Conservation (phyloP, 2,113 vertebrate genomes). For the Trogon melanurus region DNA sequence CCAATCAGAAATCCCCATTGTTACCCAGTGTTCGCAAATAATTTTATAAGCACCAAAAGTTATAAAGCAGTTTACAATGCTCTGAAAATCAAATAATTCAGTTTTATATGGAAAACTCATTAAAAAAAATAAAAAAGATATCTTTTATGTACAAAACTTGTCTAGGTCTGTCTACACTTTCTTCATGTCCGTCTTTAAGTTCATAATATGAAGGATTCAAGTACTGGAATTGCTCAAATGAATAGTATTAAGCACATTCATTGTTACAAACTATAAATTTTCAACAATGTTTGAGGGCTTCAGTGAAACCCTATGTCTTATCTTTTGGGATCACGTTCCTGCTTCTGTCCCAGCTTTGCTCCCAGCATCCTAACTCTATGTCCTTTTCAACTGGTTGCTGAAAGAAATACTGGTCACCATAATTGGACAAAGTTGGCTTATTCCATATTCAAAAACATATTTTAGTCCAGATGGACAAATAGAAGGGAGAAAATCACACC, state of each 20-base stretch:
- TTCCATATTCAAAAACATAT: not conserved
- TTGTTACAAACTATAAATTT: not conserved
- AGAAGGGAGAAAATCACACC: not conserved
- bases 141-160: not conserved
- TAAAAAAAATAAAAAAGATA: not conserved
- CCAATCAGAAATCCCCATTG: constrained; percentile 30
- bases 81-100: constrained; percentile 21
- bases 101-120: not conserved
- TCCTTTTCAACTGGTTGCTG: not conserved
- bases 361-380: not conserved
- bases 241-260: not conserved
- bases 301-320: not conserved
- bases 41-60: constrained; percentile 21
- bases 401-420: not conserved
- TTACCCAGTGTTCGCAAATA: not conserved
- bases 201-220: not conserved
- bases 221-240: not conserved
- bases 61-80: not conserved
- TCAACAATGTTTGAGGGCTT: not conserved
- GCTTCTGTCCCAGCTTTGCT: not conserved
- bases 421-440: not conserved
- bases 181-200: not conserved
- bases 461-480: not conserved
- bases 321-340: not conserved
- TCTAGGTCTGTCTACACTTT: not conserved